These are phyloP conservation scores for Trachelus tabidus DNA, from an alignment of 2,888 invertebrate species.

Conservation along the genomic window DNA sequence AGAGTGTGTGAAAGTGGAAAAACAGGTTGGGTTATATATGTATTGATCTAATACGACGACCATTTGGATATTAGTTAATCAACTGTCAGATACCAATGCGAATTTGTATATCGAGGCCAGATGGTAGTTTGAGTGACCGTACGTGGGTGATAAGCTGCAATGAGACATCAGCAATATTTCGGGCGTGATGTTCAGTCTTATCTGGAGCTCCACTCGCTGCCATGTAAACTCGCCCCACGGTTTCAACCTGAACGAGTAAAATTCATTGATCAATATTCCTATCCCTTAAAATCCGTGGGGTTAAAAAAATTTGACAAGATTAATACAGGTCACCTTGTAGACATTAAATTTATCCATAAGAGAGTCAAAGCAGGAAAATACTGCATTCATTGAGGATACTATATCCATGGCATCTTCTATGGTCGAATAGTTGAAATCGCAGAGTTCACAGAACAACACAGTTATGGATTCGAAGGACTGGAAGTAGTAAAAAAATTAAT, in stretches of 20 bases:
- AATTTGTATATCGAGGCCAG: slow-evolving; percentile 72
- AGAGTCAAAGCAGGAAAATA: slow-evolving; percentile 86
- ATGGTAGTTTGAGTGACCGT: slow-evolving; percentile 73
- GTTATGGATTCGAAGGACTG: slow-evolving; percentile 83
- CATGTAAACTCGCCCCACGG: slow-evolving; percentile 94
- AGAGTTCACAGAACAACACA: slow-evolving; percentile 83
- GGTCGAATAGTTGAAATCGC: slow-evolving; percentile 71
- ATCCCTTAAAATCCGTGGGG: not conserved
- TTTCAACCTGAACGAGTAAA: slow-evolving; percentile 78
- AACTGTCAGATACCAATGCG: slow-evolving; percentile 69
- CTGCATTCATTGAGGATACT: slow-evolving; percentile 86
- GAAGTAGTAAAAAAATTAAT: slow-evolving; percentile 43
- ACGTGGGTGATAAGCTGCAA: slow-evolving; percentile 79
- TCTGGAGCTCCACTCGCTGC: slow-evolving; percentile 91
- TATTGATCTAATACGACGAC: not conserved
- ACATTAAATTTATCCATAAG: slow-evolving; percentile 86
- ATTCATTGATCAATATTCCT: not conserved
- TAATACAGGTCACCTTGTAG: slow-evolving; percentile 76
- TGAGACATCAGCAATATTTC: slow-evolving; percentile 82
- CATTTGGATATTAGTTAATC: not conserved
- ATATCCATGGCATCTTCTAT: slow-evolving; percentile 79
- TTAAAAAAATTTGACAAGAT: slow-evolving; percentile 6
- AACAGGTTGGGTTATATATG: not conserved
- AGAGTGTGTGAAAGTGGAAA: slow-evolving; percentile 16
- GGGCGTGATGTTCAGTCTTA: slow-evolving; percentile 77